Base-by-base conservation (phyloP, 2,113 vertebrate species). In the Cyphomyrus discorhynchus region DNA sequence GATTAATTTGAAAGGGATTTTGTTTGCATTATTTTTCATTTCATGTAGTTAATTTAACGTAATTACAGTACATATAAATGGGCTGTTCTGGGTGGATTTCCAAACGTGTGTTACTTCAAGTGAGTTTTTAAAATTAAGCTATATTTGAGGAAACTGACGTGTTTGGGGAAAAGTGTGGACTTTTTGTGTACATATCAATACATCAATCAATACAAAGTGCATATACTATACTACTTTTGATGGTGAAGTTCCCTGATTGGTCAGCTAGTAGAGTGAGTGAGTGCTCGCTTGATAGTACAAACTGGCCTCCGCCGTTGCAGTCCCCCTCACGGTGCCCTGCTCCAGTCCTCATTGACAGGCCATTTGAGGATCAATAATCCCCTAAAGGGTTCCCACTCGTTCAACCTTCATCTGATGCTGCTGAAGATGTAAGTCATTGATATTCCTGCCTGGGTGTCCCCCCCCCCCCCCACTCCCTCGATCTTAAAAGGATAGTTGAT, bases 371-470 rank as follows among this genome's bases (percentile, higher is more conserved):
- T 95, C 95, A 92, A 95, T 95, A 95, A 92, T 74, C 90, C 94
- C 92, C 84, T 91, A 93, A 95, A 95, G 92, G 93, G 91, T 90
- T 47, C 91, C 88, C 86, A 88, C 93, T 90, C 88, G 89, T 89
- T 91, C 92, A 90, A 83, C 92, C 92, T 94, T 95, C 92, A 93
- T 92, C 92, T 21, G 62, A 70, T 31, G 90, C 92, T 87, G 85
- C 93, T 90, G 88, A 88, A 93, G 89, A 92, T 95, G 94, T 94
- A 95, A 95, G 93, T 95, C 94, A 94, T 87, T 93, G 93, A 90
- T 17, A 82, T 53, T 88, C 89, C 90, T 89, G 91, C 91, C 92
- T 90, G 92, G 88, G 8, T 89, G 62, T 27, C 35, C 53, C 5
- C 24, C 19, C 92, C 88, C 53, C 66, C 10, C n/a, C 9, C 9